Evolutionary conservation across 2,113 vertebrate species (phyloP), one percentile per base, ranked within the genome.

Genomic region (Scalopus aquaticus): DNA sequence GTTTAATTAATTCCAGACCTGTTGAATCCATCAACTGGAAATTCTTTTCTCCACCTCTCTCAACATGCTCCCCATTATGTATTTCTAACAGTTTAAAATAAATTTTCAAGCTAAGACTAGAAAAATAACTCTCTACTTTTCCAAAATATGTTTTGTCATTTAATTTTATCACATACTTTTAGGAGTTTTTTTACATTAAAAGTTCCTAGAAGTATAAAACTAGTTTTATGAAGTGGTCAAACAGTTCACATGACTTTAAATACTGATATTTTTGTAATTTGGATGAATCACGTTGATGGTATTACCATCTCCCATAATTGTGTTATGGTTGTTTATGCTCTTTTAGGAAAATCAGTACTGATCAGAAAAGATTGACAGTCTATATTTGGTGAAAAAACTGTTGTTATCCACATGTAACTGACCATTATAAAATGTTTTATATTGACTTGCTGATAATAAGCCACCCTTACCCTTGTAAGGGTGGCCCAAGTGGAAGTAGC

Each of bases 11-110:
- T 81, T 82, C 79, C 69, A 90, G 79, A 88, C 19, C 37, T 28
- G 20, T 28, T 58, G 60, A 88, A 95, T 96, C 69, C 78, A 11
- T 95, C 84, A 95, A 35, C 88, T 76, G 83, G 90, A 94, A 93
- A 11, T 79, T 97, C 49, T 78, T 92, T 95, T 94, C 95, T 81
- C n/a, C 32, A 15, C 11, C 17, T 37, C 6, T 67, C 44, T 97
- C 44, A 91, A 49, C 74, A 94, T 73, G 97, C 79, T 97, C 95
- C 19, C 35, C 72, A 84, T 88, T 93, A 20, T 80, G 65, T 49
- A 35, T 67, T 94, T 96, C 30, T 58, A 95, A 69, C 62, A 60
- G 32, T 77, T 30, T 32, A 67, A 76, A 88, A 51, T 16, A 88
- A 26, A 20, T 77, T 67, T 80, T 70, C 73, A 92, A 84, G 5